Conservation (phyloP, 2,797 vertebrate species). For the Argyrosomus regius region DNA sequence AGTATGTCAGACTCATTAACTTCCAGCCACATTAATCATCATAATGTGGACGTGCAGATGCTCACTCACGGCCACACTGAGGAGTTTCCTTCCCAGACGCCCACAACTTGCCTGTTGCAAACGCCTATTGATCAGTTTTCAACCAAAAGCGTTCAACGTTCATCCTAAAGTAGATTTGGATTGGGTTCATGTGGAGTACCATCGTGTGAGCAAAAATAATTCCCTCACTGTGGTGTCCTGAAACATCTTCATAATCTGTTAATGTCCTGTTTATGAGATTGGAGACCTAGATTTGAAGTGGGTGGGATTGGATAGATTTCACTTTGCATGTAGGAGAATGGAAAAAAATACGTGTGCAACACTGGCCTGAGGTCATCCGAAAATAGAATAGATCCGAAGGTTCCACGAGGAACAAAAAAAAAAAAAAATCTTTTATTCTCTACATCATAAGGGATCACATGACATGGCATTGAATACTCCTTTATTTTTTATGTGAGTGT, state of each 20-base stretch:
- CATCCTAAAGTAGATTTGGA: constrained; percentile 6
- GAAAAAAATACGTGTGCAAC: neutral
- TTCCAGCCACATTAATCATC: constrained; percentile 57
- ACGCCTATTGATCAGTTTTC: constrained; percentile 10
- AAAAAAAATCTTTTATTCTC: no score
- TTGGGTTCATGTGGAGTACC: constrained; percentile 15
- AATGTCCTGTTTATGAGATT: constrained; percentile 60
- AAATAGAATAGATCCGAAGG: neutral
- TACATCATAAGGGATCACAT: constrained; percentile 7
- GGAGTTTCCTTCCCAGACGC: constrained; percentile 34
- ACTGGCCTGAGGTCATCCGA: neutral
- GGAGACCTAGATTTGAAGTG: constrained; percentile 25
- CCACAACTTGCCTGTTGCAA: neutral
- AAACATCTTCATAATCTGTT: constrained; percentile 60
- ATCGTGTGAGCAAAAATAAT: constrained; percentile 46
- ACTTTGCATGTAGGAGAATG: constrained; percentile 4
- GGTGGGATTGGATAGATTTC: constrained; percentile 12
- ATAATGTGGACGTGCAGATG: constrained; percentile 64
- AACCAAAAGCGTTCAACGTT: constrained; percentile 6
- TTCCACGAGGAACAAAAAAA: neutral
- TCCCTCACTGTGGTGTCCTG: constrained; percentile 36
- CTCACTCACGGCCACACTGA: constrained; percentile 36
- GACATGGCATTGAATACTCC: neutral
- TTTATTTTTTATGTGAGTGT: neutral
- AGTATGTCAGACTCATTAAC: constrained; percentile 69